These are phyloP conservation scores for Macrophya annulata DNA, from an alignment of 2,888 invertebrate genomes.

Conservation along the genomic window DNA sequence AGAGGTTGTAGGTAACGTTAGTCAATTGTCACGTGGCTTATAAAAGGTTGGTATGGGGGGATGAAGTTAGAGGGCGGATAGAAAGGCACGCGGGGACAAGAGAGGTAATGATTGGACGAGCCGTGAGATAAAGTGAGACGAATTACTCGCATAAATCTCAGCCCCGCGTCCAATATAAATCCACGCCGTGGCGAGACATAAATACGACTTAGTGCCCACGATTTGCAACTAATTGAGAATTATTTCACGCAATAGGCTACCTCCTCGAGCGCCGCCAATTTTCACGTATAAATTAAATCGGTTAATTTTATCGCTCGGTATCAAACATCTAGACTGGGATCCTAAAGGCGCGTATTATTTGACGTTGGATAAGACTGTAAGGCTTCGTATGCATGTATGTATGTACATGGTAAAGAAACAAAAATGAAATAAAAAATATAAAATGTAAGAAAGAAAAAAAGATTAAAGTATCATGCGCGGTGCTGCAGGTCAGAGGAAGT, in stretches of 20 bases:
- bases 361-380: neutral
- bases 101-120: slow-evolving; percentile 63
- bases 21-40: slow-evolving; percentile 52
- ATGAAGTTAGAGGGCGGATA: neutral
- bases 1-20: slow-evolving; percentile 20
- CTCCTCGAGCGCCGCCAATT: slow-evolving; percentile 29
- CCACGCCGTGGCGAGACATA: slow-evolving; percentile 72
- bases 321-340: neutral
- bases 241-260: slow-evolving; percentile 73
- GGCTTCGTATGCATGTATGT: neutral
- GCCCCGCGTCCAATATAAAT: slow-evolving; percentile 75
- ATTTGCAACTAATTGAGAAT: slow-evolving; percentile 78
- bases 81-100: slow-evolving; percentile 52
- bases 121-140: slow-evolving; percentile 76
- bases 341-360: neutral
- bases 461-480: neutral
- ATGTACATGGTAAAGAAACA: neutral
- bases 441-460: neutral
- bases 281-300: slow-evolving; percentile 48
- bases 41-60: slow-evolving; percentile 10
- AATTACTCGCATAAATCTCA: slow-evolving; percentile 78
- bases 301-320: slow-evolving; percentile 20
- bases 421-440: no score
- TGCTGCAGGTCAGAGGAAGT: slow-evolving; percentile 44
- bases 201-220: slow-evolving; percentile 77